Conservation (phyloP, 2,113 vertebrate genomes). For the Notechis scutatus region DNA sequence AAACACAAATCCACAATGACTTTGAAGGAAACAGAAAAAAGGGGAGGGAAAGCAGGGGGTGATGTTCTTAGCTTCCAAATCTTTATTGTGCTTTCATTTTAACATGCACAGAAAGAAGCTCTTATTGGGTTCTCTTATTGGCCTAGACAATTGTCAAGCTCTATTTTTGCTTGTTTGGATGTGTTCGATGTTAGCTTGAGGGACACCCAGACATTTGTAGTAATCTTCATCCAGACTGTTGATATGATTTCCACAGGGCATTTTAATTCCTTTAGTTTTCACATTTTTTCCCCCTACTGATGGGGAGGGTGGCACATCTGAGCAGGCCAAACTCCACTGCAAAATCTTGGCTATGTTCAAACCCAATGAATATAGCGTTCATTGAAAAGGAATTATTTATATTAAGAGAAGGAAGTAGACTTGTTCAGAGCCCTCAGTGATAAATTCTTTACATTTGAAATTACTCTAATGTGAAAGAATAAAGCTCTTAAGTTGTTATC, state of each 20-base stretch:
- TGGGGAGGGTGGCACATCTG: not conserved
- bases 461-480: too few relatives aligned
- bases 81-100: not conserved
- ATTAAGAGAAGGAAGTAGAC: too few relatives aligned
- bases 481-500: too few relatives aligned
- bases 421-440: too few relatives aligned
- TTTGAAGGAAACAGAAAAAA: not conserved
- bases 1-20: not conserved
- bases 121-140: not conserved
- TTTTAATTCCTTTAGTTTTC: not conserved
- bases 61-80: not conserved
- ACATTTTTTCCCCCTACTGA: not conserved
- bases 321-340: too few relatives aligned
- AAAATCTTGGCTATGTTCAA: not conserved
- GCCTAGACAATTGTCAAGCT: not conserved
- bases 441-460: too few relatives aligned
- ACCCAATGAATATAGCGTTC: too few relatives aligned
- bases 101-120: not conserved
- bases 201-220: not conserved
- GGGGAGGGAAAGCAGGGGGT: not conserved
- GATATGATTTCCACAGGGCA: not conserved
- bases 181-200: not conserved
- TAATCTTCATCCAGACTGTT: not conserved
- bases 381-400: too few relatives aligned
- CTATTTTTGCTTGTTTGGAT: not conserved